A percentile compares a stretch with the other conserved stretches of the same genome.
These are phyloP conservation scores for Mandrillus leucophaeus DNA, from an alignment of 2,113 vertebrate species.

Conservation along the genomic window DNA sequence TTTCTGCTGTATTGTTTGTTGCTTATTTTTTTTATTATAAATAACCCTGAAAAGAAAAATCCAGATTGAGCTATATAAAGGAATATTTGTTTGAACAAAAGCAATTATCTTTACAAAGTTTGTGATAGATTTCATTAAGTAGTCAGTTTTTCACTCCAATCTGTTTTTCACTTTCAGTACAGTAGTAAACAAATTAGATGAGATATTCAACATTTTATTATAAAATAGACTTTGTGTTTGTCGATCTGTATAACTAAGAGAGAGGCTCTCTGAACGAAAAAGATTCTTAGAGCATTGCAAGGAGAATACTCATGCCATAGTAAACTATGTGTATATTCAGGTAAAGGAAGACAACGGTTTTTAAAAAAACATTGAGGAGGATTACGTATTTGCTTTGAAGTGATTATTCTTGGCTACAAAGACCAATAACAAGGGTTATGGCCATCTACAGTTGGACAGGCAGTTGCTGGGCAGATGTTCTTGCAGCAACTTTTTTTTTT, in stretches of 20 bases:
- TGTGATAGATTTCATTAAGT: neutral
- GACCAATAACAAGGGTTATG: neutral
- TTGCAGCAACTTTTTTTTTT: neutral
- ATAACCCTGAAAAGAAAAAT: neutral
- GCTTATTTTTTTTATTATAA: neutral
- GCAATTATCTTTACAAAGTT: neutral
- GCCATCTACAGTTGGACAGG: neutral
- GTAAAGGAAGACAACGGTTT: neutral
- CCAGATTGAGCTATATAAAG: neutral
- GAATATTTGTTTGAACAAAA: neutral
- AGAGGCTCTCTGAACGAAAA: neutral
- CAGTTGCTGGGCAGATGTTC: neutral
- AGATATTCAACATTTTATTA: neutral
- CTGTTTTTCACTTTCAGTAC: neutral
- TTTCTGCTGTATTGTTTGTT: neutral
- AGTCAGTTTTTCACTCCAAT: neutral
- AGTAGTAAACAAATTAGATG: neutral
- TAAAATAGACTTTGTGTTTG: neutral
- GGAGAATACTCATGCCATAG: neutral
- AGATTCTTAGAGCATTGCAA: neutral
- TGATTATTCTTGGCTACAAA: neutral
- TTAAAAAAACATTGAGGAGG: neutral
- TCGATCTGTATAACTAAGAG: neutral
- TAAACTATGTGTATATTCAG: neutral
- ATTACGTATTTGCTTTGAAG: neutral